Evolutionary conservation across 2,113 vertebrate genomes (phyloP).

Genomic region (Ellobius talpinus): DNA sequence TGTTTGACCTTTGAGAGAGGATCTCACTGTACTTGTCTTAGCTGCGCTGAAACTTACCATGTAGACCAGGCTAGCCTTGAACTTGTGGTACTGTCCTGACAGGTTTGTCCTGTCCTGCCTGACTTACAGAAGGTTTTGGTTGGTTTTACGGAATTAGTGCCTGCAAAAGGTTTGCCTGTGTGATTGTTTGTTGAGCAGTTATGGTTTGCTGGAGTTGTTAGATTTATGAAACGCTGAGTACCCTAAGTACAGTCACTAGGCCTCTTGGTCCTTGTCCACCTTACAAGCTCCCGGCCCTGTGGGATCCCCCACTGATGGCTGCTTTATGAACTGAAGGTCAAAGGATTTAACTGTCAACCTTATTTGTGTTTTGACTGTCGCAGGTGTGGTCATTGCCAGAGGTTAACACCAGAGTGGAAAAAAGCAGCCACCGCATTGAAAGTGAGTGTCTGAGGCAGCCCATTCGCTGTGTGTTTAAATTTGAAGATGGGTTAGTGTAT

Average conservation of each 20-base stretch:
- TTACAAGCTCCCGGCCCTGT: neutral
- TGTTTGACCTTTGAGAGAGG: neutral
- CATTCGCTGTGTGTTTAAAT: neutral
- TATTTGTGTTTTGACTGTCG: neutral
- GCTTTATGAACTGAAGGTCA: neutral
- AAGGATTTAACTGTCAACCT: neutral
- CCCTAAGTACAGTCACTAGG: neutral
- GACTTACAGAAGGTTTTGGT: neutral
- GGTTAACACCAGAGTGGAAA: conserved; percentile 95
- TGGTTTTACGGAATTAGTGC: neutral
- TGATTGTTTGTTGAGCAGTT: neutral
- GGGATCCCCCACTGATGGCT: no score
- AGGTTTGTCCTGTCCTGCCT: neutral
- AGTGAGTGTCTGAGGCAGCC: conserved; percentile 85
- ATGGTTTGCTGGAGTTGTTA: neutral
- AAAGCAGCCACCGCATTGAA: conserved; percentile 96
- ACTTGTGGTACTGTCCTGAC: neutral
- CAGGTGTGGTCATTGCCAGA: conserved; percentile 98
- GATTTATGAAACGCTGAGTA: no score
- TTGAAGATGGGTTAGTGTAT: neutral
- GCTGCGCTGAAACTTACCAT: neutral
- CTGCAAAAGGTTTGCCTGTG: neutral
- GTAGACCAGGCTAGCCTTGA: neutral
- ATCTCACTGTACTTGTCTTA: neutral
- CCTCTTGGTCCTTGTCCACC: neutral